Evolutionary conservation across 2,888 invertebrate species (phyloP).

Genomic region (Tryphoninae sp.): DNA sequence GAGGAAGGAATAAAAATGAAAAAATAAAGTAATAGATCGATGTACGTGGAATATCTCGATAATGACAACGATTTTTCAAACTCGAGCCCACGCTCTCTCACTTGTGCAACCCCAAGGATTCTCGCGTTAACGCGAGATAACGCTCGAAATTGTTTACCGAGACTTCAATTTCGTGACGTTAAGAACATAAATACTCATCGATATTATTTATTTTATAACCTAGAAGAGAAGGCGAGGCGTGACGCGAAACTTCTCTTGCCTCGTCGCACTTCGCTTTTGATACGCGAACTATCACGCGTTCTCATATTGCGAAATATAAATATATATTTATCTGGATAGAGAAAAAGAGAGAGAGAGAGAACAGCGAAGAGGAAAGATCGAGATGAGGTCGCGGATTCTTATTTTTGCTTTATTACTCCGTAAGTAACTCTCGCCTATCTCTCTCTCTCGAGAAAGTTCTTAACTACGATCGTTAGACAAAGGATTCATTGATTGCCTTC

Average conservation of each 20-base stretch:
- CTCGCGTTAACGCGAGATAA: neutral
- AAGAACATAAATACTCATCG: neutral
- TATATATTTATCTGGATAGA: neutral
- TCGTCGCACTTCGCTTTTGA: conserved; percentile 10
- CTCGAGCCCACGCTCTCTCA: neutral
- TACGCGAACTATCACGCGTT: conserved; percentile 3
- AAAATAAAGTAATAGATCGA: neutral
- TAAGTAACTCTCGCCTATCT: neutral
- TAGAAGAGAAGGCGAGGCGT: neutral
- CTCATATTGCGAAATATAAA: neutral
- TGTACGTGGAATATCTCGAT: too few species aligned
- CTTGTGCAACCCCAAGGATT: neutral
- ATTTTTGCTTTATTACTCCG: neutral
- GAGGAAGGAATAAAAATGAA: conserved; percentile 19
- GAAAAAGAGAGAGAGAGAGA: neutral
- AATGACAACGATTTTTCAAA: too few species aligned
- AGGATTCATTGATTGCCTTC: conserved; percentile 1
- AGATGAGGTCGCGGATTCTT: neutral
- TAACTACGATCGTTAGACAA: neutral
- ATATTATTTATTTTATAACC: neutral
- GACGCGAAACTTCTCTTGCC: neutral
- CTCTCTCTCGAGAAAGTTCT: neutral
- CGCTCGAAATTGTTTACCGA: conserved; percentile 6
- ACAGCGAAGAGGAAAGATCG: conserved; percentile 11
- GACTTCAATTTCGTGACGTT: conserved; percentile 10